A percentile compares a stretch with the other conserved stretches of the same genome.
Evolutionary conservation across 2,113 vertebrate species (phyloP).

Genomic region (Pipra filicauda): DNA sequence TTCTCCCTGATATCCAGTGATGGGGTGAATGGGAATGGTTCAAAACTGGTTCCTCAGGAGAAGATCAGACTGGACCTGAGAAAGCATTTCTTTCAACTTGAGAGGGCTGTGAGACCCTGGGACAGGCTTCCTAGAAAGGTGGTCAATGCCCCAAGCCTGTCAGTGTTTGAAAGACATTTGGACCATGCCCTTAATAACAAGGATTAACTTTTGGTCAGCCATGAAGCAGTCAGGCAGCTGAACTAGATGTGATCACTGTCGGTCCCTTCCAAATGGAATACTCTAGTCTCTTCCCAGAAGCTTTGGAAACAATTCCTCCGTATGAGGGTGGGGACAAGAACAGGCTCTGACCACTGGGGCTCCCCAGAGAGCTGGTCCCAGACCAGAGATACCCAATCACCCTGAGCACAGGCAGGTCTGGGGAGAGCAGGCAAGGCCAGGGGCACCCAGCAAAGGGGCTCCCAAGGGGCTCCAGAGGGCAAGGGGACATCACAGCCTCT

Average conservation of each 20-base stretch:
- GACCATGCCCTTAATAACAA: background rate
- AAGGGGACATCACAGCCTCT: background rate
- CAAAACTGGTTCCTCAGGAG: background rate
- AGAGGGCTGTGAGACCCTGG: background rate
- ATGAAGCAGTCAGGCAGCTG: background rate
- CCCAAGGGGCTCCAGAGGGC: background rate
- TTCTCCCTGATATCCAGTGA: background rate
- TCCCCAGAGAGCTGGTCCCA: background rate
- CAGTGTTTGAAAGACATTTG: background rate
- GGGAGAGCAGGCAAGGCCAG: background rate
- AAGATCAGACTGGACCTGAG: background rate
- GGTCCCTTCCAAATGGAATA: background rate
- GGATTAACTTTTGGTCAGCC: background rate
- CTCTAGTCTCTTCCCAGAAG: rapidly evolving
- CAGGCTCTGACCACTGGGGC: background rate
- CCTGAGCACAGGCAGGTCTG: rapidly evolving
- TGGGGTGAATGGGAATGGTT: background rate
- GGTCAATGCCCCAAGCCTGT: background rate
- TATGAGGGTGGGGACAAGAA: background rate
- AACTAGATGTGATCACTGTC: background rate
- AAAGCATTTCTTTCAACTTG: background rate
- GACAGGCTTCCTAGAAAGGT: background rate
- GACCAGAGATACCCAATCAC: background rate
- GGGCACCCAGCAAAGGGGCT: background rate
- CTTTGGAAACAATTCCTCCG: background rate